Percentiles rank a stretch among this genome's conserved stretches.
Conservation (phyloP, 2,797 vertebrate species). For the Dallia pectoralis region DNA sequence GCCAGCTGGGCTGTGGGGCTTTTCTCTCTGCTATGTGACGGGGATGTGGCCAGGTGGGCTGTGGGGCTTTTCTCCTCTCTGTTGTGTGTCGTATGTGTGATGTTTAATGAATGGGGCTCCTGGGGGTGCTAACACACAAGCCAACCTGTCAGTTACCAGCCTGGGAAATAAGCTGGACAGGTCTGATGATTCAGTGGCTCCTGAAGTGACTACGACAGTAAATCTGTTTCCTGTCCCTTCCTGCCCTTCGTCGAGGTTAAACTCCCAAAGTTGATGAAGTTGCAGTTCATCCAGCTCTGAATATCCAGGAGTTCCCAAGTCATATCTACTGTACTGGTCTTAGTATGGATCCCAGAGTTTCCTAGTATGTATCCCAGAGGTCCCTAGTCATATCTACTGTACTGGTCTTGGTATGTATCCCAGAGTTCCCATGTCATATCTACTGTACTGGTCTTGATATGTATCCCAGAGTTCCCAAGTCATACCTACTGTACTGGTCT, state of each 20-base stretch:
- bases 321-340: neutral
- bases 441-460: neutral
- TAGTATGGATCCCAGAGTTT: neutral
- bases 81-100: constrained; percentile 17
- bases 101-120: constrained; percentile 35
- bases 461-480: too few species aligned
- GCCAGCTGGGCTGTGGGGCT: too few species aligned
- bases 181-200: constrained; percentile 19
- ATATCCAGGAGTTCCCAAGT: neutral
- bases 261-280: constrained; percentile 26
- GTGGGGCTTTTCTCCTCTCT: neutral
- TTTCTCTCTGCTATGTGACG: too few species aligned
- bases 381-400: too few species aligned
- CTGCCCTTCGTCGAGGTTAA: constrained; percentile 1
- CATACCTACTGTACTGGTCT: too few species aligned
- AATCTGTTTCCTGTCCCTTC: neutral
- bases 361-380: neutral
- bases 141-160: constrained; percentile 17
- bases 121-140: constrained; percentile 18
- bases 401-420: too few species aligned
- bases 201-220: constrained; percentile 22
- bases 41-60: neutral
- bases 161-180: constrained; percentile 15
- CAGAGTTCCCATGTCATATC: neutral
- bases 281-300: constrained; percentile 12